phyloP scores from a whole-genome alignment of 2,797 vertebrate species.

The Streptopelia turtur region DNA sequence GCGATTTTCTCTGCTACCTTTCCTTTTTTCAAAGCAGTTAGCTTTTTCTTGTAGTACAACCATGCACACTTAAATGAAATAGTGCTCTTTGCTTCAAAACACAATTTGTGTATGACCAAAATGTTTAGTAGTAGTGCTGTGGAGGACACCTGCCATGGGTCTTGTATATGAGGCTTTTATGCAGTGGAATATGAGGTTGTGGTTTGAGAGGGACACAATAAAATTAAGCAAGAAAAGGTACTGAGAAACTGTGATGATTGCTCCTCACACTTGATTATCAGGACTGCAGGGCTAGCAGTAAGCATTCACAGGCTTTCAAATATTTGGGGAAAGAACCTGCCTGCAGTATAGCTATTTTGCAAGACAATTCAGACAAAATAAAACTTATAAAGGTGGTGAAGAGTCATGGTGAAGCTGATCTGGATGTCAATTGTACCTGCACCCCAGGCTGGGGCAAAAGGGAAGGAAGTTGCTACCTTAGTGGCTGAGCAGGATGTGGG shows the following conservation, averaged over 20 bases:
- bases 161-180: neutral
- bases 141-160: neutral
- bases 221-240: neutral
- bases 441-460: neutral
- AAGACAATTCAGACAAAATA: neutral
- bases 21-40: neutral
- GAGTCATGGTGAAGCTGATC: neutral
- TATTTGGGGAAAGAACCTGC: neutral
- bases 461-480: neutral
- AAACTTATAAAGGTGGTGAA: neutral
- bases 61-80: neutral
- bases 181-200: neutral
- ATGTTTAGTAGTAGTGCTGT: neutral
- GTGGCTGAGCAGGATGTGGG: neutral
- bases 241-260: rapidly evolving
- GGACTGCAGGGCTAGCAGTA: neutral
- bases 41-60: neutral
- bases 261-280: neutral
- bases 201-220: neutral
- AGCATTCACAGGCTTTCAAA: neutral
- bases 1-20: neutral
- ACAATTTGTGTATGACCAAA: neutral
- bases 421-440: rapidly evolving
- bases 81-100: neutral
- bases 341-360: neutral